A percentile compares a stretch with the other conserved stretches of the same genome.
phyloP scores from a whole-genome alignment of 2,797 vertebrate species.

The Sebastes iracundus region DNA sequence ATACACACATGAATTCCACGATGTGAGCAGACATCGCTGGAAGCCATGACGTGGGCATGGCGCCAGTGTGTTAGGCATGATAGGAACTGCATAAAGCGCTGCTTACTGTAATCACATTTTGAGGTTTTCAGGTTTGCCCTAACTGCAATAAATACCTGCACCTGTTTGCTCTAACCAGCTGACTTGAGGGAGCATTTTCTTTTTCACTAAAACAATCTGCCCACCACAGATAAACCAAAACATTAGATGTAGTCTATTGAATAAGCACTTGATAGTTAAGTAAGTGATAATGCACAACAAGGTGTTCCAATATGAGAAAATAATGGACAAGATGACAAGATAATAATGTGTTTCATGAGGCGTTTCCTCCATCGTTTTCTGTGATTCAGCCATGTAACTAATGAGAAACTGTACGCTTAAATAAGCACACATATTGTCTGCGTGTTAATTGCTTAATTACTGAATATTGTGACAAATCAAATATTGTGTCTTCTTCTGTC shows the following conservation, averaged over 20 bases:
- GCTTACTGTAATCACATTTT: conserved; percentile 33
- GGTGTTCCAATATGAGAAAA: not conserved
- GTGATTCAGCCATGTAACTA: not conserved
- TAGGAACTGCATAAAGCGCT: not conserved
- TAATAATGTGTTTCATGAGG: not conserved
- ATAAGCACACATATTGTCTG: not conserved
- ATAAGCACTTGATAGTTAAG: not conserved
- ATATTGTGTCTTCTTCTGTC: not conserved
- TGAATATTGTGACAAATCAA: not conserved
- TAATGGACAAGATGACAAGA: not conserved
- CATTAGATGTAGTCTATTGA: not conserved
- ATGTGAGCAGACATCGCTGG: not conserved
- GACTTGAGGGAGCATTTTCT: not conserved
- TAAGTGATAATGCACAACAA: not conserved
- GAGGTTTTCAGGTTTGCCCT: conserved; percentile 11
- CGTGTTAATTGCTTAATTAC: not conserved
- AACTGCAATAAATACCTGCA: conserved; percentile 15
- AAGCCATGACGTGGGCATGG: conserved; percentile 1
- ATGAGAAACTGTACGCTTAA: not conserved
- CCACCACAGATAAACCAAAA: not conserved
- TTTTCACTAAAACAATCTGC: not conserved
- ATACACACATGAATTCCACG: not conserved
- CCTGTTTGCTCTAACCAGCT: not conserved
- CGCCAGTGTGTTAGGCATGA: conserved; percentile 1
- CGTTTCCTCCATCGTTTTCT: not conserved